Conservation (phyloP, 1,140 invertebrate species). For the Eupeodes corollae region DNA sequence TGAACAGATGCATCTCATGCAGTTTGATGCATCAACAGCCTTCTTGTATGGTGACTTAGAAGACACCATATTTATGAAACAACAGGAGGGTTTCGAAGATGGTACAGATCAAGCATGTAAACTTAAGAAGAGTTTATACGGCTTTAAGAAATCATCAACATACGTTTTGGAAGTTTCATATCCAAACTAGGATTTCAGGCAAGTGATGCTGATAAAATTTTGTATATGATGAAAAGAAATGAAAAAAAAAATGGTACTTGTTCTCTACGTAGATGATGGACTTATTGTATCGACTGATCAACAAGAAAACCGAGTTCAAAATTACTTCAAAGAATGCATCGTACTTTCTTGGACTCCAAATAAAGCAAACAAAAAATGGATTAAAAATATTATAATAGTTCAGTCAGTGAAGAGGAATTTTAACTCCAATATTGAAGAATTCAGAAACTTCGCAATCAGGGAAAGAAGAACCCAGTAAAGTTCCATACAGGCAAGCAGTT, state of each 20-base stretch:
- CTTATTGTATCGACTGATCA: conserved; percentile 23
- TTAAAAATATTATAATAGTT: conserved; percentile 25
- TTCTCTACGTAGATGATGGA: conserved; percentile 36
- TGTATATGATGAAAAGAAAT: conserved; percentile 16
- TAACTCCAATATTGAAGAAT: conserved; percentile 22
- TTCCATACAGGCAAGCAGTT: conserved; percentile 33
- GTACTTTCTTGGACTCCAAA: conserved; percentile 26
- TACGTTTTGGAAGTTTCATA: conserved; percentile 17
- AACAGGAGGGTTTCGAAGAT: conserved; percentile 29
- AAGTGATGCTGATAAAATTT: conserved; percentile 27
- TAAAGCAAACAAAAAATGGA: conserved; percentile 26
- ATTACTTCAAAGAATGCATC: conserved; percentile 12
- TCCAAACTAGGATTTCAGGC: conserved; percentile 20
- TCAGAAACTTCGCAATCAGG: conserved; percentile 10
- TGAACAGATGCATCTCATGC: conserved; percentile 6
- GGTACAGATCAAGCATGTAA: conserved; percentile 15
- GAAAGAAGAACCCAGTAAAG: conserved; percentile 4
- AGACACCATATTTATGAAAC: conserved; percentile 37
- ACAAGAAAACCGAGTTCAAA: conserved; percentile 17
- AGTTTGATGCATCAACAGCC: conserved; percentile 14
- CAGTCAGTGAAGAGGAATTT: conserved; percentile 29
- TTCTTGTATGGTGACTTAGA: conserved; percentile 36
- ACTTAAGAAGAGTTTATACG: conserved; percentile 36
- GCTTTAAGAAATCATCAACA: conserved; percentile 36
- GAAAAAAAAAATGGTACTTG: conserved; percentile 16